phyloP scores from a whole-genome alignment of 2,113 vertebrate species.

The Clupea harengus region DNA sequence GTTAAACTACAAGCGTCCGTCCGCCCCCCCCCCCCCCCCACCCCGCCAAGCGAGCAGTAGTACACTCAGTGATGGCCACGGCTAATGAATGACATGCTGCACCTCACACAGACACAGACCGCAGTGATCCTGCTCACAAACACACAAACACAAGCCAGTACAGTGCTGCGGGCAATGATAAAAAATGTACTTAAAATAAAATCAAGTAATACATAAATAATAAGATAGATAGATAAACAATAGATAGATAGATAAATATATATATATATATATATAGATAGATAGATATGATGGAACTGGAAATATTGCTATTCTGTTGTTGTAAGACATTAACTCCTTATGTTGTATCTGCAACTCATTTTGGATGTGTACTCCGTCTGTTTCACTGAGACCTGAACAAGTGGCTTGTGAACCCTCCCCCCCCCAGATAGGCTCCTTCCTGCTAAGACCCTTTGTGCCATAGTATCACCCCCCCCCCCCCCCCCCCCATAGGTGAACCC shows the following conservation, averaged over 20 bases:
- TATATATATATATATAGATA: background rate
- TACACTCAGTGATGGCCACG: background rate
- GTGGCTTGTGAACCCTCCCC: too few relatives aligned
- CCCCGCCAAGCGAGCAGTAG: background rate
- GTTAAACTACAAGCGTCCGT: constrained; percentile 43
- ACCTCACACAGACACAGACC: background rate
- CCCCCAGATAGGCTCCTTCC: too few relatives aligned
- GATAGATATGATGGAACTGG: background rate
- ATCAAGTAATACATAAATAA: background rate
- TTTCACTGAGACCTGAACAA: too few relatives aligned
- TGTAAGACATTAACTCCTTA: too few relatives aligned
- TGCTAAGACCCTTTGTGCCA: too few relatives aligned
- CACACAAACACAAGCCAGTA: background rate
- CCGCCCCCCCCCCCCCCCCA: constrained; percentile 47
- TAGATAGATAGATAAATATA: background rate
- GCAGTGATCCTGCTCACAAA: background rate
- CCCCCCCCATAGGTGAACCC: too few relatives aligned
- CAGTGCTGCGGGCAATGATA: background rate
- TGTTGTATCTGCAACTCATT: too few relatives aligned
- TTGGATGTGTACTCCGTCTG: too few relatives aligned
- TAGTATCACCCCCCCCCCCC: too few relatives aligned
- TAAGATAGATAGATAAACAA: background rate
- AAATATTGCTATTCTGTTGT: too few relatives aligned
- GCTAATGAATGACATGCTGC: background rate
- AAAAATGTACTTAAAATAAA: background rate